Conservation (phyloP, 2,113 vertebrate species). For the Myrmecobius fasciatus region DNA sequence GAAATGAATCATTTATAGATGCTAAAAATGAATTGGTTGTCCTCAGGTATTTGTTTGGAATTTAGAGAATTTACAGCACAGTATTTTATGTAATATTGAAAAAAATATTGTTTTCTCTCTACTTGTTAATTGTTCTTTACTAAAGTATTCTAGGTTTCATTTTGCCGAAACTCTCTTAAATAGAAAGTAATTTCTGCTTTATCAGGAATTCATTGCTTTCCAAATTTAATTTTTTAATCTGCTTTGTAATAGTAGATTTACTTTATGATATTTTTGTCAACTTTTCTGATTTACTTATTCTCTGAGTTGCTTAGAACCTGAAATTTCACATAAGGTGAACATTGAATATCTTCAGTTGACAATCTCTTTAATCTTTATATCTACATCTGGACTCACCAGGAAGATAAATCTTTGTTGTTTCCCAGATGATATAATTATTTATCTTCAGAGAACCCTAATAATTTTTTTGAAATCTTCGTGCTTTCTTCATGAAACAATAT, state of each 20-base stretch:
- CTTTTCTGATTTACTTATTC: background rate
- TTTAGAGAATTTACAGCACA: background rate
- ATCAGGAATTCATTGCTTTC: background rate
- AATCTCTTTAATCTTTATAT: background rate
- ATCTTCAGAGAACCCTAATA: background rate
- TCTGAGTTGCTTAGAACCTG: background rate
- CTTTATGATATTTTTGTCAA: background rate
- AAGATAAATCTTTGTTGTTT: background rate
- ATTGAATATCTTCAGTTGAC: background rate
- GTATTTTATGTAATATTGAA: background rate
- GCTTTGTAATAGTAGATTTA: background rate
- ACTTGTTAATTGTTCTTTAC: background rate
- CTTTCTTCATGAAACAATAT: constrained; percentile 13
- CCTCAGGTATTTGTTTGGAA: background rate
- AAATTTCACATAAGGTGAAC: background rate
- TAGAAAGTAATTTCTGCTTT: background rate
- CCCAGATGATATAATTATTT: background rate
- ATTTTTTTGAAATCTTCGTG: constrained; percentile 10
- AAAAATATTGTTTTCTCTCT: background rate
- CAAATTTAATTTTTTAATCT: background rate
- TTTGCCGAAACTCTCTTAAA: background rate
- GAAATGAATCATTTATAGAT: background rate
- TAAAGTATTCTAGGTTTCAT: background rate
- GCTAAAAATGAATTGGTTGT: background rate
- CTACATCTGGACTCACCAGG: background rate